Evolutionary conservation across 2,113 vertebrate species (phyloP).

Genomic region (Anoura caudifer): DNA sequence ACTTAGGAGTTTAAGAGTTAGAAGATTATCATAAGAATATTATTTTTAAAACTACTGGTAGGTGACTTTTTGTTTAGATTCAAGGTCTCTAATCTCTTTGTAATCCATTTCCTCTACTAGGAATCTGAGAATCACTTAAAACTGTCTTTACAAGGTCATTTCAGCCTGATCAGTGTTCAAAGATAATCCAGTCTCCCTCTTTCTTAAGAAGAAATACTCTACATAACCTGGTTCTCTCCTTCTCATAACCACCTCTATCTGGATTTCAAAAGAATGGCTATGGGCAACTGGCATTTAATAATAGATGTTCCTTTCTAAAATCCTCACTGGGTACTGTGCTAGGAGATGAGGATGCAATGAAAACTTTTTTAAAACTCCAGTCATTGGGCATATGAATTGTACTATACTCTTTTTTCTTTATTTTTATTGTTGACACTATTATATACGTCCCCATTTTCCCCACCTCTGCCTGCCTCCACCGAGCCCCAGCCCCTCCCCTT

Average conservation of each 20-base stretch:
- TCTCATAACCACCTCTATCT: neutral
- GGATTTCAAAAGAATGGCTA: neutral
- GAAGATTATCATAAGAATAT: neutral
- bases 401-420: too few relatives aligned
- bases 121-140: neutral
- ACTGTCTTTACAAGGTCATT: neutral
- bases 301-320: neutral
- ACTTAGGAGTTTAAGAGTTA: neutral
- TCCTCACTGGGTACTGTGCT: neutral
- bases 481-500: too few relatives aligned
- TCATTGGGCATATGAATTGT: neutral
- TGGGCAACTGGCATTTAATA: neutral
- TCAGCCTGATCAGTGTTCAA: neutral
- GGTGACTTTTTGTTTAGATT: neutral
- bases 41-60: neutral
- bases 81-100: neutral
- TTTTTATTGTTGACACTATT: too few relatives aligned
- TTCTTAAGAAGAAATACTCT: neutral
- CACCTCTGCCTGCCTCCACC: too few relatives aligned
- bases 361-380: too few relatives aligned
- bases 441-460: too few relatives aligned
- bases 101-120: neutral
- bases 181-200: neutral
- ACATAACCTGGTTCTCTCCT: neutral
- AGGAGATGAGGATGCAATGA: neutral